Conservation (phyloP, 2,888 invertebrate species). For the Metalampra italica region DNA sequence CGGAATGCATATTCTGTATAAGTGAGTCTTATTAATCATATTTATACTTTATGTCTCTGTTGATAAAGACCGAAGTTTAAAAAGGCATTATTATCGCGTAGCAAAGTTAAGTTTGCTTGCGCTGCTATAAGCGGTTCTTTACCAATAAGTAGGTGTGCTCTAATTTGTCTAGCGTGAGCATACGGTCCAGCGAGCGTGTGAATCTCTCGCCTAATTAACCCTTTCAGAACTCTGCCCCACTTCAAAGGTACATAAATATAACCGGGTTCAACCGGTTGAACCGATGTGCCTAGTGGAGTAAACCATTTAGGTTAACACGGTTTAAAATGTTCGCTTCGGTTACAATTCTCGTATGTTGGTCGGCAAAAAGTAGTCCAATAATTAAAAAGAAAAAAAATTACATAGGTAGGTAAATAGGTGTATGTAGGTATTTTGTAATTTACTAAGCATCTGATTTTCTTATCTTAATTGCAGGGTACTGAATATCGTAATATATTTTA, state of each 20-base stretch:
- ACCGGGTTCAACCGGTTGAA: conserved; percentile 34
- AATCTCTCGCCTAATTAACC: conserved; percentile 75
- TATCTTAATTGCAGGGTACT: too few relatives aligned
- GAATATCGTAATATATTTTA: too few relatives aligned
- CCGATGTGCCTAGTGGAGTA: conserved; percentile 46
- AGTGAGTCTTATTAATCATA: neutral
- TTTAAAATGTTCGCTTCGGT: conserved; percentile 25
- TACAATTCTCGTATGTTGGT: conserved; percentile 7
- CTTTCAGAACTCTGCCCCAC: conserved; percentile 59
- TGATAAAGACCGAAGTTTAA: neutral
- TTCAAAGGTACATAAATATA: conserved; percentile 71
- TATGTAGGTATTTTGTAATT: too few relatives aligned
- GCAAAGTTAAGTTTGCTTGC: conserved; percentile 27
- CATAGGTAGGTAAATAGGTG: too few relatives aligned
- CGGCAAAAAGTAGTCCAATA: too few relatives aligned
- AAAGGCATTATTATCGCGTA: neutral
- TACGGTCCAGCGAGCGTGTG: conserved; percentile 54
- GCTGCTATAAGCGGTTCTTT: conserved; percentile 53
- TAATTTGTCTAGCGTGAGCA: conserved; percentile 72
- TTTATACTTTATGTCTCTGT: neutral
- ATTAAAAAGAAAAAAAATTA: too few relatives aligned
- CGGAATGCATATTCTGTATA: neutral
- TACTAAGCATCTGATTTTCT: too few relatives aligned
- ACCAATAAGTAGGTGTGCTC: conserved; percentile 60
- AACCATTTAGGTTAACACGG: conserved; percentile 47